Conservation (phyloP, 2,888 invertebrate species). For the Acheta domesticus region DNA sequence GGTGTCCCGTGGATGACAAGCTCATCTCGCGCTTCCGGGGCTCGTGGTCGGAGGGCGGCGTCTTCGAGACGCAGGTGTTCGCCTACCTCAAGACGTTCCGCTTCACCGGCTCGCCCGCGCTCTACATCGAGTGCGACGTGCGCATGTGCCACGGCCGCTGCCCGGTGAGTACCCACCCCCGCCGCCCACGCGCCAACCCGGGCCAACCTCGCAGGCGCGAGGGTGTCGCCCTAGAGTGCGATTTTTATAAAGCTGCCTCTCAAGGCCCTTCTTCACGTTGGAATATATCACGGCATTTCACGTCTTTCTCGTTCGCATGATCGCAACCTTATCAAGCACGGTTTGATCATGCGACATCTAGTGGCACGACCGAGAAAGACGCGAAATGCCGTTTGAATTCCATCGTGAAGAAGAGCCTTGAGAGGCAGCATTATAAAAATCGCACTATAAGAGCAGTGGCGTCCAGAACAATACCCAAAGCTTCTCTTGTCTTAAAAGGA, state of each 20-base stretch:
- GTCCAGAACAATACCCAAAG: background rate
- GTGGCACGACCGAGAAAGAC: too few species aligned
- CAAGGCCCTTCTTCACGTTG: too few species aligned
- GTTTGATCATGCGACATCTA: too few species aligned
- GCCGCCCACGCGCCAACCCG: background rate
- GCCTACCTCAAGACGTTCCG: constrained; percentile 94
- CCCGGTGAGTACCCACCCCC: constrained; percentile 65
- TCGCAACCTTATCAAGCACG: too few species aligned
- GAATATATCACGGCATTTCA: too few species aligned
- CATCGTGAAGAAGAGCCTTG: too few species aligned
- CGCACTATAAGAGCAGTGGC: background rate
- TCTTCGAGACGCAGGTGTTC: constrained; percentile 89
- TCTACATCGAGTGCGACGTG: constrained; percentile 92
- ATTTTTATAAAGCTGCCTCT: too few species aligned
- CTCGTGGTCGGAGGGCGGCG: constrained; percentile 86
- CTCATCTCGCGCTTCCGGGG: constrained; percentile 87
- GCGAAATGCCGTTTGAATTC: too few species aligned
- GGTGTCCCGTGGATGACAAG: constrained; percentile 90
- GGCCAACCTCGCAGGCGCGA: too few species aligned
- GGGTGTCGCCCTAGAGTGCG: background rate
- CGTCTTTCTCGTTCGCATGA: too few species aligned
- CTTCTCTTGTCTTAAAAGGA: too few species aligned
- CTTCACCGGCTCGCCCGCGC: constrained; percentile 88
- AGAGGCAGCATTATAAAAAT: too few species aligned
- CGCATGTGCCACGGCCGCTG: constrained; percentile 93